These are phyloP conservation scores for Phaedon cochleariae DNA, from an alignment of 2,888 invertebrate genomes.

Conservation along the genomic window DNA sequence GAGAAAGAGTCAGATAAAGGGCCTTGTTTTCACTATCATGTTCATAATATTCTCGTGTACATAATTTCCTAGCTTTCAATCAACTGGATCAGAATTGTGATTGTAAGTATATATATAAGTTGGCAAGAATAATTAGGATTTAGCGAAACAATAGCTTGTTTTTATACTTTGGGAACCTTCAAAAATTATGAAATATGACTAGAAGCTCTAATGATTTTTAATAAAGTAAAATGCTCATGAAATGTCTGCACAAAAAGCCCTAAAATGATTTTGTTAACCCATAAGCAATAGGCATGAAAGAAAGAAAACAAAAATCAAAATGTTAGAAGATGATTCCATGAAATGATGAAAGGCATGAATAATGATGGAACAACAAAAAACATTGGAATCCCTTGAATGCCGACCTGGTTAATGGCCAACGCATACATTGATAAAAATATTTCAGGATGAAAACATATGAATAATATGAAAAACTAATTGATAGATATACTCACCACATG, in stretches of 20 bases:
- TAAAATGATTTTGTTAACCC: too few relatives aligned
- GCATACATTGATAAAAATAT: neutral
- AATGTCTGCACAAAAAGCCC: too few relatives aligned
- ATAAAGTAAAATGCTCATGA: too few relatives aligned
- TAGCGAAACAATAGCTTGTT: too few relatives aligned
- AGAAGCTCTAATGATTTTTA: too few relatives aligned
- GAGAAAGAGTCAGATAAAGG: too few relatives aligned
- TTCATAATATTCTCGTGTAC: neutral
- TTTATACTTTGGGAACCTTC: too few relatives aligned
- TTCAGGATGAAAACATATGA: neutral
- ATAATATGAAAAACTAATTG: neutral
- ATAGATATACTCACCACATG: conserved; percentile 83
- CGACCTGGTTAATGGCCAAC: neutral
- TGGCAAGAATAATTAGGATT: too few relatives aligned
- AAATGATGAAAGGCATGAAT: neutral
- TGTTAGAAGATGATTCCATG: neutral
- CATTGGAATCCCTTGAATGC: neutral
- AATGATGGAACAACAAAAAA: neutral
- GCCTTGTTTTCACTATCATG: too few relatives aligned
- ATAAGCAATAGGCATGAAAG: neutral
- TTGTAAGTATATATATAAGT: too few relatives aligned
- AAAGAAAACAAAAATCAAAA: neutral
- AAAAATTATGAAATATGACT: too few relatives aligned
- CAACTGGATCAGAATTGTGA: too few relatives aligned
- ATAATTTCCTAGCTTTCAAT: neutral